These are phyloP conservation scores for Shargacucullia verbasci DNA, from an alignment of 2,888 invertebrate genomes.

Conservation along the genomic window DNA sequence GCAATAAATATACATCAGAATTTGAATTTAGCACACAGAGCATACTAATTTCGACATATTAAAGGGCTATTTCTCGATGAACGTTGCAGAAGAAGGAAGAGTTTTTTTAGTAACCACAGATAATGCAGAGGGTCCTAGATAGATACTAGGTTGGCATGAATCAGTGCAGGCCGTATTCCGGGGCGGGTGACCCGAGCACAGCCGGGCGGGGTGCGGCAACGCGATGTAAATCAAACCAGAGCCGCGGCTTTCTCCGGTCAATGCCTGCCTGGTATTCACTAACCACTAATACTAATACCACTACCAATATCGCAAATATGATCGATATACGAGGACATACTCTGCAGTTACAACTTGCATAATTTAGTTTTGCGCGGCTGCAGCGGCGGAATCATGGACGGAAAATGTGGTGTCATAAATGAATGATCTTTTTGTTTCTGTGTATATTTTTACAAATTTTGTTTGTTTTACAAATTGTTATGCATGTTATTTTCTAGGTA, in stretches of 20 bases:
- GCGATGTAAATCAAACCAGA: slow-evolving; percentile 45
- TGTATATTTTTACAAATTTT: too few relatives aligned
- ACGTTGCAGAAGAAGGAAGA: too few relatives aligned
- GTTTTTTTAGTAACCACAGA: too few relatives aligned
- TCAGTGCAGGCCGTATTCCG: slow-evolving; percentile 18
- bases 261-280: slow-evolving; percentile 43
- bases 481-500: too few relatives aligned
- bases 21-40: too few relatives aligned
- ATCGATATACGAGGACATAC: not conserved
- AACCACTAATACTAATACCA: slow-evolving; percentile 29
- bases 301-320: slow-evolving; percentile 23
- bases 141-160: not conserved
- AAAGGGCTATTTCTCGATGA: too few relatives aligned
- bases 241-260: slow-evolving; percentile 59
- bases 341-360: not conserved
- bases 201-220: slow-evolving; percentile 23
- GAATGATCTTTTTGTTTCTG: not conserved
- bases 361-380: too few relatives aligned
- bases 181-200: slow-evolving; percentile 33
- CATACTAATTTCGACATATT: too few relatives aligned
- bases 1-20: too few relatives aligned
- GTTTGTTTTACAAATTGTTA: too few relatives aligned
- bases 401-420: not conserved
- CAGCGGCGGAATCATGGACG: not conserved
- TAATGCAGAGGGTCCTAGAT: too few relatives aligned